Evolutionary conservation across 2,888 invertebrate species (phyloP), one percentile per base, ranked within the genome.

Genomic region (Yponomeuta malinellus): DNA sequence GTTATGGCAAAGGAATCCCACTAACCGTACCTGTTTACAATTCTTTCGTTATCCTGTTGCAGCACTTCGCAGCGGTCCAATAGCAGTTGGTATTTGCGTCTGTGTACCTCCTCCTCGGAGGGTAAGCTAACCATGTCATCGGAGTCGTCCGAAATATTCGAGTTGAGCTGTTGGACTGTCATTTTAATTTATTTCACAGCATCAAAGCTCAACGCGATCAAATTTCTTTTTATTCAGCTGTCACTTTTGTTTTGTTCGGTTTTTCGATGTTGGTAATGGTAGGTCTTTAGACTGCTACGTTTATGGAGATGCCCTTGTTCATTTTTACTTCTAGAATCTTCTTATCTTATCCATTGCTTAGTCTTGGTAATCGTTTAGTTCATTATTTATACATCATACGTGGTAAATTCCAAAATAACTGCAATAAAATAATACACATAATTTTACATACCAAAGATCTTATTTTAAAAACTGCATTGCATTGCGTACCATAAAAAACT

Each of bases 21-120:
- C 69, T 77, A 81, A 82, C 78, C 85, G 78, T 82, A 94, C 94
- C 94, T 93, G 87, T 93, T 93, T 72, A 96, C 94, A 75, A 96
- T 90, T 85, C 95, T 93, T 83, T 96, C 95, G 84, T 96, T 96
- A 81, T 95, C 95, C 93, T 95, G 95, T 81, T 96, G 96, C 76
- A 96, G 89, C 76, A 94, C 93, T 87, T 95, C 95, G 85, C 96
- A 96, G 92, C 95, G 94, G 82, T 95, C 95, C 74, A 95, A 85
- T 72, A 96, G 86, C 77, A 95, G 87, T 83, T 95, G 95, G 84
- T 95, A 96, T 88, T 96, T 96, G 83, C 94, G 94, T 79, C 95
- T 95, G 83, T 95, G 95, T 81, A 94, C 90, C 82, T 95, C 94
- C 76, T 94, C 94, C 81, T 95, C 95, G 71, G 89, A 87, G 78